These are phyloP conservation scores for Heliconius hortense DNA, from an alignment of 2,888 invertebrate genomes.

Conservation along the genomic window DNA sequence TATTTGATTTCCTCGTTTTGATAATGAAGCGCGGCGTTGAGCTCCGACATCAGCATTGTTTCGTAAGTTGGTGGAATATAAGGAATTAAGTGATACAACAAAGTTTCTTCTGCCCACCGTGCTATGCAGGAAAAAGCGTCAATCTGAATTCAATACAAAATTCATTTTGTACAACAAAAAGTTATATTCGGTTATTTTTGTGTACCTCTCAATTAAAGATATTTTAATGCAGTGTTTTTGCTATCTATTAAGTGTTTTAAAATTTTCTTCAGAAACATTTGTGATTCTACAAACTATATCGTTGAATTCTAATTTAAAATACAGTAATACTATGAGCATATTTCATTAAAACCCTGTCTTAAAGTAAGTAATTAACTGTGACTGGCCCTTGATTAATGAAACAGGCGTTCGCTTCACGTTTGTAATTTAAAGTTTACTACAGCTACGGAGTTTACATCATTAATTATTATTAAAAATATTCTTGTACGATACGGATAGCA, in stretches of 20 bases:
- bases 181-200: no score
- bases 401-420: constrained; percentile 4
- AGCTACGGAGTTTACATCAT: background rate
- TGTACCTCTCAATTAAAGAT: background rate
- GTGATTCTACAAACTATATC: background rate
- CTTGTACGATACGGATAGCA: background rate
- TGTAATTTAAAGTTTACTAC: constrained; percentile 11
- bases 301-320: background rate
- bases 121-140: no score
- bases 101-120: no score
- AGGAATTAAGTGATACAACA: no score
- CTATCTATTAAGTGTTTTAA: background rate
- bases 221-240: no score
- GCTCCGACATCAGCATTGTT: no score
- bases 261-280: background rate
- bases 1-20: no score
- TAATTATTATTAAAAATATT: constrained; percentile 8
- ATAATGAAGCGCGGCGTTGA: no score
- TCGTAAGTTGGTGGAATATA: no score
- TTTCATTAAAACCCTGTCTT: constrained; percentile 17
- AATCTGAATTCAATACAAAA: no score
- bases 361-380: constrained; percentile 15
- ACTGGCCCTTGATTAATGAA: constrained; percentile 23
- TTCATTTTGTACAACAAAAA: no score
- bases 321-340: constrained; percentile 3